Base-by-base conservation (phyloP, 1,140 invertebrate species). In the Procambarus virginalis region DNA sequence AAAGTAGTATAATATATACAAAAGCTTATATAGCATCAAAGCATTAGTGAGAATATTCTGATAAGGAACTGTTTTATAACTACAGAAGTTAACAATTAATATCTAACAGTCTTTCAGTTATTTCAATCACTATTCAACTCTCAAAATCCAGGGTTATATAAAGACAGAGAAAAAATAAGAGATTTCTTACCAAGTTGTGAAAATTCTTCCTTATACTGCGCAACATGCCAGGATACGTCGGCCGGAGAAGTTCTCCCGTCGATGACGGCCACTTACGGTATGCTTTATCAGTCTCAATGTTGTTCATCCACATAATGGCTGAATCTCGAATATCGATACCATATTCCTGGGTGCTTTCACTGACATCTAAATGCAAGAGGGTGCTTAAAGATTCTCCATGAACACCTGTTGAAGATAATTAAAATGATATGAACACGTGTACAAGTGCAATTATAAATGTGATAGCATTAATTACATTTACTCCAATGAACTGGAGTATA, bases 141-240 rank as follows among this genome's bases (percentile, higher is more conserved):
- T 75, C 20, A 75, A 75, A 9, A 75, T 75, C 20, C 70, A 75
- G n/a, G 3, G 20, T 34, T 34, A 34, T 34, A 34, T 20, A 34
- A 34, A 34, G 34, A 34, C 34, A 34, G 34, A 34, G n/a, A n/a
- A n/a, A 34, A 34, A 34, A 1, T 34, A 34, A 34, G 1, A 34
- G 34, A 34, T 34, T 34, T 49, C 1, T 94, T 93, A 97, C 97
- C 93, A 99, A 94, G 94, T 98, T 97, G 93, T 98, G 99, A 45
- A 99, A 95, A 95, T 99, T 99, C 92, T 98, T 97, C 49, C 97
- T 96, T 91, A 99, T 96, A 93, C 97, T 97, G 91, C 99, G 94
- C 68, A 99, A 94, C 98, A 99, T 99, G 60, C 99, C 99, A 14
- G 98, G 98, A 93, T 99, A 99, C 0, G 98, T 98, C 70, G 99